These are phyloP conservation scores for Hydrolagus affinis DNA, from an alignment of 2,113 vertebrate species.

Conservation along the genomic window DNA sequence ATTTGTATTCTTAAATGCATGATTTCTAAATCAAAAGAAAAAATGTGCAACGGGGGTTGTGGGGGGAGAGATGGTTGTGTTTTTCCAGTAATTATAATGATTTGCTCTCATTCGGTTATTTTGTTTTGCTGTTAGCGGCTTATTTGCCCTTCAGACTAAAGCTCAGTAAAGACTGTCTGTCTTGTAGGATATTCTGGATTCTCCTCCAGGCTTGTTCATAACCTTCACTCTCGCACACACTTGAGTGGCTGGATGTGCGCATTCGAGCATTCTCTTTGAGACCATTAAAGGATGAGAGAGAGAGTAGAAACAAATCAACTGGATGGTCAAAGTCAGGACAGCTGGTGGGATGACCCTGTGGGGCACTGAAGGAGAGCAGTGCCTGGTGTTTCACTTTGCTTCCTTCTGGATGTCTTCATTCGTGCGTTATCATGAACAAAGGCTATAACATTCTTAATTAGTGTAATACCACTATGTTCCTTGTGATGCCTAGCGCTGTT, in stretches of 20 bases:
- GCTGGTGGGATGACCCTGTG: conserved; percentile 3
- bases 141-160: conserved; percentile 9
- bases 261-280: background rate
- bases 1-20: background rate
- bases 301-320: background rate
- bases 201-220: conserved; percentile 24
- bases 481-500: background rate
- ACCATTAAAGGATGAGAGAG: background rate
- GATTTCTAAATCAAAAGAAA: background rate
- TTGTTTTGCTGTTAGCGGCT: background rate
- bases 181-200: conserved; percentile 4
- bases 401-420: background rate
- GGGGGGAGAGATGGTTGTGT: too few species aligned
- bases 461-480: background rate
- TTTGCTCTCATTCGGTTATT: background rate
- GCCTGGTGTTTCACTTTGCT: background rate
- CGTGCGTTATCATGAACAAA: conserved; percentile 15
- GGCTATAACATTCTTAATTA: background rate
- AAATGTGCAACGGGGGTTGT: background rate
- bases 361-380: background rate
- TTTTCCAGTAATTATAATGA: background rate
- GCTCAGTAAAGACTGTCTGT: background rate
- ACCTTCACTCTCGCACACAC: background rate
- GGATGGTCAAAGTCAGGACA: background rate
- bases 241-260: conserved; percentile 2